phyloP scores from a whole-genome alignment of 2,888 invertebrate species.

The Nomada ferruginata region DNA sequence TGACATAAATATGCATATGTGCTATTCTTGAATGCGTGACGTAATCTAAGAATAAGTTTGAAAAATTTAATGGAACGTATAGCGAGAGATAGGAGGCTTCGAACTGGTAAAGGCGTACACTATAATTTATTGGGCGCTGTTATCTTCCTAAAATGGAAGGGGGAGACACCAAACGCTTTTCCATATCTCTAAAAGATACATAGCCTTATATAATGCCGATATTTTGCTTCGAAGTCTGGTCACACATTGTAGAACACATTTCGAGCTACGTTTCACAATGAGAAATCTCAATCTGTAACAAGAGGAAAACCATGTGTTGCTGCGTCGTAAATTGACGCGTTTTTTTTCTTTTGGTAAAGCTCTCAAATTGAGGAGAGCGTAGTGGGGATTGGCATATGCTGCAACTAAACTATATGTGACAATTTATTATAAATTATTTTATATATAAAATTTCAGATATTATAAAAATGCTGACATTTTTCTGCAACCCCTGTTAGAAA shows the following conservation, averaged over 20 bases:
- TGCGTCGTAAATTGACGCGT: background rate
- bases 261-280: background rate
- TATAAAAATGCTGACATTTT: no score
- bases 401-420: no score
- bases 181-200: slow-evolving; percentile 40
- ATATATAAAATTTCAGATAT: no score
- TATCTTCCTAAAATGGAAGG: slow-evolving; percentile 28
- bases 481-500: no score
- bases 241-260: background rate
- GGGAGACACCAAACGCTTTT: slow-evolving; percentile 34
- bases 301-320: background rate
- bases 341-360: no score
- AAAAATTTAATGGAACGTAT: background rate
- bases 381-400: no score
- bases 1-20: no score
- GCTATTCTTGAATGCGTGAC: background rate
- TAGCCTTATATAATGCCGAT: slow-evolving; percentile 49
- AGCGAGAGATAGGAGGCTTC: background rate
- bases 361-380: background rate
- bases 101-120: background rate
- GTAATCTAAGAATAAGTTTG: background rate
- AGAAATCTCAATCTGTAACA: slow-evolving; percentile 2
- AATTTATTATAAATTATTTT: no score
- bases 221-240: slow-evolving; percentile 8
- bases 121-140: slow-evolving; percentile 6